Conservation (phyloP, 2,888 invertebrate species). For the Brachypalpus laphriformis region DNA sequence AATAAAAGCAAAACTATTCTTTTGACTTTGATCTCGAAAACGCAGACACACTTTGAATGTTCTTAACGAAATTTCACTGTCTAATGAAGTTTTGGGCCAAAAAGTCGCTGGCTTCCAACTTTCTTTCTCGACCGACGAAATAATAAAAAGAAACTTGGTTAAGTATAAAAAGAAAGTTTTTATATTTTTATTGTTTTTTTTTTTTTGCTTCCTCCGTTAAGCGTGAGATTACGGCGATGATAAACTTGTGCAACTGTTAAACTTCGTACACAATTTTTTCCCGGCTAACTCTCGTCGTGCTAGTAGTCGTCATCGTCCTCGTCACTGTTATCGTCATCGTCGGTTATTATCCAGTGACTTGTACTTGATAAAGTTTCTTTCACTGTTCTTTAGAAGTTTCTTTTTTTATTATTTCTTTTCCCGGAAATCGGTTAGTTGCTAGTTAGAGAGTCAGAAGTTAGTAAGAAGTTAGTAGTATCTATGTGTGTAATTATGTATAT, state of each 20-base stretch:
- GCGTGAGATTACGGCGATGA: slow-evolving; percentile 57
- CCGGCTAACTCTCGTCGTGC: slow-evolving; percentile 30
- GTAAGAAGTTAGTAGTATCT: slow-evolving; percentile 62
- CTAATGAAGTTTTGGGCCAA: slow-evolving; percentile 68
- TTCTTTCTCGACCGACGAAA: slow-evolving; percentile 37
- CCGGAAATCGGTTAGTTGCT: slow-evolving; percentile 69
- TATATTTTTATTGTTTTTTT: slow-evolving; percentile 45
- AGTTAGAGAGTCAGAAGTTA: slow-evolving; percentile 69
- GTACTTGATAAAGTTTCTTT: slow-evolving; percentile 72
- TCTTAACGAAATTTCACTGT: slow-evolving; percentile 62
- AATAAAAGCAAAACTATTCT: slow-evolving; percentile 63
- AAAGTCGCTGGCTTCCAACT: slow-evolving; percentile 50
- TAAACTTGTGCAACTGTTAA: slow-evolving; percentile 67
- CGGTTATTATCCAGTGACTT: slow-evolving; percentile 69
- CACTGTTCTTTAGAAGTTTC: slow-evolving; percentile 69
- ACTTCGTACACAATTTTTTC: slow-evolving; percentile 53
- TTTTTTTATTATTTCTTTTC: slow-evolving; percentile 52
- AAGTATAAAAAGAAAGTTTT: slow-evolving; percentile 46
- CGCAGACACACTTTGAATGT: slow-evolving; percentile 57
- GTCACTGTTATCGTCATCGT: slow-evolving; percentile 25
- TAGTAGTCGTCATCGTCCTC: slow-evolving; percentile 15
- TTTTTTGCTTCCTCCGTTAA: slow-evolving; percentile 28
- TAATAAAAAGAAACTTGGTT: slow-evolving; percentile 45
- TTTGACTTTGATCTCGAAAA: slow-evolving; percentile 70
- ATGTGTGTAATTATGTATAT: slow-evolving; percentile 65